Evolutionary conservation across 1,140 invertebrate genomes (phyloP).

Genomic region (Aphelenchoides fujianensis): DNA sequence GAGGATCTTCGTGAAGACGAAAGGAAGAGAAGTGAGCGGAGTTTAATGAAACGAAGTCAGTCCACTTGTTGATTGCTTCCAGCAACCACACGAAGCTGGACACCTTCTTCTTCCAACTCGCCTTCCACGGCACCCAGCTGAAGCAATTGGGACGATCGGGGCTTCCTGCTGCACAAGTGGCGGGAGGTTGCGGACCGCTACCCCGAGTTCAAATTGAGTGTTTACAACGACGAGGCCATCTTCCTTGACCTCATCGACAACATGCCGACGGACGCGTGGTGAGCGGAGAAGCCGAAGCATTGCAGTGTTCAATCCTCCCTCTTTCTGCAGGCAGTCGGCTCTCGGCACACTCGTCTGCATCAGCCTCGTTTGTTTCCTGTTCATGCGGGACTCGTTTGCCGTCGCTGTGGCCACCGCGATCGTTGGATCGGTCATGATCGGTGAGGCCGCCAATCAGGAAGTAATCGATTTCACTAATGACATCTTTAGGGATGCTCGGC

Average conservation of each 20-base stretch:
- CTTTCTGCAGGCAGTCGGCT: no score
- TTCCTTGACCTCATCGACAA: slow-evolving; percentile 64
- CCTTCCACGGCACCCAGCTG: slow-evolving; percentile 55
- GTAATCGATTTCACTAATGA: no score
- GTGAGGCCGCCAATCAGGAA: no score
- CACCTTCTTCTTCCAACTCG: slow-evolving; percentile 58
- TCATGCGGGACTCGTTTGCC: slow-evolving; percentile 63
- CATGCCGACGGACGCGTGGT: slow-evolving; percentile 63
- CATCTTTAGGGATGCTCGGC: slow-evolving; percentile 64
- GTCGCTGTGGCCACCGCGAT: slow-evolving; percentile 62
- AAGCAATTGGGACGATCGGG: slow-evolving; percentile 45
- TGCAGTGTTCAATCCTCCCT: no score
- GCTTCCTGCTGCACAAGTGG: slow-evolving; percentile 50
- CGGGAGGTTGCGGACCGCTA: slow-evolving; percentile 52
- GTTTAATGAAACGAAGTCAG: neutral
- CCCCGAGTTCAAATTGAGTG: slow-evolving; percentile 51
- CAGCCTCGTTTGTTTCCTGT: slow-evolving; percentile 63
- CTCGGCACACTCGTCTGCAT: slow-evolving; percentile 60
- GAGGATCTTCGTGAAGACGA: slow-evolving; percentile 54
- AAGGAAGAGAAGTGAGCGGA: no score
- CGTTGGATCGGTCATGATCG: slow-evolving; percentile 62
- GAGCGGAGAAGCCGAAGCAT: no score
- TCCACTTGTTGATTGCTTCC: slow-evolving; percentile 8
- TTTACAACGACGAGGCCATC: slow-evolving; percentile 57
- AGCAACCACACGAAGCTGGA: slow-evolving; percentile 47